A percentile compares a stretch with the other conserved stretches of the same genome.
Conservation (phyloP, 2,888 invertebrate genomes). For the Pseudococcus jackbeardsleyi region DNA sequence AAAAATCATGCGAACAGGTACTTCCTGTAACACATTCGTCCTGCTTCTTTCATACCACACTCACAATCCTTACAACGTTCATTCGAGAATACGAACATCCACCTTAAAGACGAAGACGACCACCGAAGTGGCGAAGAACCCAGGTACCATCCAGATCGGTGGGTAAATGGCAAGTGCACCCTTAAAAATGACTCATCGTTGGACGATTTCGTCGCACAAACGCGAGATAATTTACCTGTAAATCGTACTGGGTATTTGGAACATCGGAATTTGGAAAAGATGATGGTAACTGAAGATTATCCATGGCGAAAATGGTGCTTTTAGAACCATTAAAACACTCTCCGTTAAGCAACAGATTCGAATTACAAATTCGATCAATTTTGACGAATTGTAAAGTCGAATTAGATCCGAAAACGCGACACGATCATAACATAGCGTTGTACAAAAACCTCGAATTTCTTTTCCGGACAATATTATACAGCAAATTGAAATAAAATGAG, state of each 20-base stretch:
- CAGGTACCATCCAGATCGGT: not conserved
- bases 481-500: not conserved
- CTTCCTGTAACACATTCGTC: no score
- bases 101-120: no score
- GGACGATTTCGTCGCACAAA: not conserved
- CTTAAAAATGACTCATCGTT: not conserved
- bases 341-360: slow-evolving; percentile 48
- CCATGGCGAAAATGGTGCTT: slow-evolving; percentile 52
- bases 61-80: not conserved
- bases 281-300: slow-evolving; percentile 63
- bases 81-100: not conserved
- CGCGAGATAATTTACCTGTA: slow-evolving; percentile 43
- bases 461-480: no score
- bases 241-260: slow-evolving; percentile 58
- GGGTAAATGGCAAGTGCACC: not conserved
- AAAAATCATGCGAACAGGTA: no score
- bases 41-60: no score
- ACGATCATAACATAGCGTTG: not conserved
- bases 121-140: not conserved
- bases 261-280: slow-evolving; percentile 59
- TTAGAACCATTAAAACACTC: slow-evolving; percentile 62
- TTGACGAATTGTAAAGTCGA: not conserved
- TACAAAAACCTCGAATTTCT: not conserved
- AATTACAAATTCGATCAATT: slow-evolving; percentile 50
- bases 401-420: not conserved